These are phyloP conservation scores for Osmoderma eremita DNA, from an alignment of 2,888 invertebrate genomes.

Conservation along the genomic window DNA sequence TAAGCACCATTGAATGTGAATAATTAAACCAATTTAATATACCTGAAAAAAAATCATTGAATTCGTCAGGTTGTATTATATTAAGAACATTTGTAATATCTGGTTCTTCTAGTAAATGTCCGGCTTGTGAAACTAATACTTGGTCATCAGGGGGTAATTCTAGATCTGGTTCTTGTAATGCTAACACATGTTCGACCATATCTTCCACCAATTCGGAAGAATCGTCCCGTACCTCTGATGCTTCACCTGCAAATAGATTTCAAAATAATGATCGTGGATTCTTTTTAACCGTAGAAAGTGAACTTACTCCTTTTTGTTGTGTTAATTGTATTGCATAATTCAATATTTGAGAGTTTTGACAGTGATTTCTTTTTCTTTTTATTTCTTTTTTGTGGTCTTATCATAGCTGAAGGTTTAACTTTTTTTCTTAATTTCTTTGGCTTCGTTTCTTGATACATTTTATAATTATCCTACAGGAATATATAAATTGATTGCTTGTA, in stretches of 20 bases:
- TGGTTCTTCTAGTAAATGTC: conserved; percentile 74
- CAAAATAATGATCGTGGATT: too few species aligned
- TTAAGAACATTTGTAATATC: conserved; percentile 82
- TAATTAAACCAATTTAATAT: conserved; percentile 42
- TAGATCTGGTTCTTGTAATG: conserved; percentile 68
- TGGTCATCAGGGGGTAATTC: conserved; percentile 65
- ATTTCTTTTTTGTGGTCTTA: conserved; percentile 68
- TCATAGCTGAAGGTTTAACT: conserved; percentile 67
- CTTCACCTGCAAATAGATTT: conserved; percentile 31
- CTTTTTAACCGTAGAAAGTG: not conserved
- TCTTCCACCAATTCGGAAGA: conserved; percentile 58
- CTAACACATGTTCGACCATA: conserved; percentile 70
- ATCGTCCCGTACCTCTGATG: conserved; percentile 45
- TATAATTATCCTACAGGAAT: conserved; percentile 78
- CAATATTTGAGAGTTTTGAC: conserved; percentile 30
- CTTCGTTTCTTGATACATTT: conserved; percentile 78
- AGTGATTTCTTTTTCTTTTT: conserved; percentile 64
- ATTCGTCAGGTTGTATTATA: conserved; percentile 82
- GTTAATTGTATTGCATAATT: conserved; percentile 42
- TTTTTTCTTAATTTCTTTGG: conserved; percentile 76
- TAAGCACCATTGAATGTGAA: not conserved
- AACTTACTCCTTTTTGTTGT: conserved; percentile 42
- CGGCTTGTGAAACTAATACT: conserved; percentile 74
- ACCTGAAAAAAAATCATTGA: conserved; percentile 84
- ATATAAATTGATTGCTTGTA: conserved; percentile 21